Base-by-base conservation (phyloP, 2,888 invertebrate genomes). In the Mythimna pallens region DNA sequence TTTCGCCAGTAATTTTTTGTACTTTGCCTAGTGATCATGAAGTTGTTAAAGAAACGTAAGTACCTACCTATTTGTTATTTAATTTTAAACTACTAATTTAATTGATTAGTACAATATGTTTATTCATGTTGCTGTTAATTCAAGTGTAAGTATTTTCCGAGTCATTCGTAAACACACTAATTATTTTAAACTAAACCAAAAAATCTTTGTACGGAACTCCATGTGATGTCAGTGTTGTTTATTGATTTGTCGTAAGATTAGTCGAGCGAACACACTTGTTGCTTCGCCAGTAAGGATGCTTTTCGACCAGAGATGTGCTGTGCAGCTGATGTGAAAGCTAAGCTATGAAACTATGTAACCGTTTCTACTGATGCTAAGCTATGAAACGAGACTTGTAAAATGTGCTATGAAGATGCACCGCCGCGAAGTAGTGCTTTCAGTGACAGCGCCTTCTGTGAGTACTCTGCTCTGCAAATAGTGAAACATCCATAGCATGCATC, bases 241-340 rank as follows among this genome's bases (percentile, higher is more conserved):
- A 80, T 68, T 63, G 80, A 87, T 67, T 59, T 65, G 81, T 88
- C 69, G 69, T 36, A 17, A 81, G 87, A 91, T 87, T 79, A 75
- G 90, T 91, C 83, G 87, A 87, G 87, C 87, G 87, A 86, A 75
- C 74, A 81, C 88, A 93, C 92, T 92, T 93, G 92, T 93, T 93
- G 93, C 88, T 89, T 89, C 80, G 80, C 80, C 87, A 85, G 88
- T 5, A 17, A 47, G 20, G 14, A 14, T 17, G 47, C 17, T 7
- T 47, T 47, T 47, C 47, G 17, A 47, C 47, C 47, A 47, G 47
- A 20, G 6, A 47, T 17, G 17, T 7, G 47, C 47, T 47, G 6
- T 47, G 47, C 17, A 17, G 7, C 47, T 47, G 47, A 47, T 17
- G 17, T 47, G 5, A 47, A 47, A 47, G 17, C 47, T 47, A 47